Percentiles rank a stretch among this genome's conserved stretches.
Evolutionary conservation across 2,888 invertebrate genomes (phyloP).

Genomic region (Drosophila stalkeri): DNA sequence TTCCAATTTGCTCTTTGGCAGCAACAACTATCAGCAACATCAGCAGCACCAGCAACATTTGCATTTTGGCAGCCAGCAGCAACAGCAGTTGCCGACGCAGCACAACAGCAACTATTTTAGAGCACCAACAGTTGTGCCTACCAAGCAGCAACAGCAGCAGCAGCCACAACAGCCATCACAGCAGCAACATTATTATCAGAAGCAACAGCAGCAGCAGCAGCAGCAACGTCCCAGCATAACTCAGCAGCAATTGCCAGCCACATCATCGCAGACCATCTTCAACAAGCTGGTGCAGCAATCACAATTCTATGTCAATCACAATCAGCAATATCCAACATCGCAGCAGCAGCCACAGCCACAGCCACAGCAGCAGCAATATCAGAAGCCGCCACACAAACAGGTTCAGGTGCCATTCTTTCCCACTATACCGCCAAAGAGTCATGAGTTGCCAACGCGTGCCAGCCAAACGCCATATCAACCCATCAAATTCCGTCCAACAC

Average conservation of each 20-base stretch:
- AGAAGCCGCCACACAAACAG: conserved; percentile 75
- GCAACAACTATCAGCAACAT: conserved; percentile 14
- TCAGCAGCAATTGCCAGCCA: conserved; percentile 62
- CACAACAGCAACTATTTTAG: conserved; percentile 51
- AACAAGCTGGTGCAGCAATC: conserved; percentile 76
- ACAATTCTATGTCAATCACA: conserved; percentile 79
- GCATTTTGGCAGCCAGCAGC: conserved; percentile 20
- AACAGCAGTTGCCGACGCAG: conserved; percentile 26
- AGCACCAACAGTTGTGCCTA: conserved; percentile 41
- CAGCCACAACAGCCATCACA: conserved; percentile 36
- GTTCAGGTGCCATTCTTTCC: conserved; percentile 78
- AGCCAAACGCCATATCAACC: conserved; percentile 80
- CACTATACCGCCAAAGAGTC: conserved; percentile 73
- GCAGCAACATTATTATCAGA: conserved; percentile 50
- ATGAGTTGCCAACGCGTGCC: conserved; percentile 65
- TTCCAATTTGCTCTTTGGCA: conserved; percentile 58
- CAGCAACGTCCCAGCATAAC: conserved; percentile 55
- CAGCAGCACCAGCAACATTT: conserved; percentile 66
- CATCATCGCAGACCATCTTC: conserved; percentile 70
- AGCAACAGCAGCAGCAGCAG: conserved; percentile 29
- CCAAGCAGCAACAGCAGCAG: conserved; percentile 32
- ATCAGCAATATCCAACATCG: conserved; percentile 71
- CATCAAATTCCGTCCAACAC: conserved; percentile 83
- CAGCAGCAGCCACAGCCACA: conserved; percentile 53
- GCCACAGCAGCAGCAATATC: conserved; percentile 62